Evolutionary conservation across 2,888 invertebrate species (phyloP).

Genomic region (Oligia fasciuncula): DNA sequence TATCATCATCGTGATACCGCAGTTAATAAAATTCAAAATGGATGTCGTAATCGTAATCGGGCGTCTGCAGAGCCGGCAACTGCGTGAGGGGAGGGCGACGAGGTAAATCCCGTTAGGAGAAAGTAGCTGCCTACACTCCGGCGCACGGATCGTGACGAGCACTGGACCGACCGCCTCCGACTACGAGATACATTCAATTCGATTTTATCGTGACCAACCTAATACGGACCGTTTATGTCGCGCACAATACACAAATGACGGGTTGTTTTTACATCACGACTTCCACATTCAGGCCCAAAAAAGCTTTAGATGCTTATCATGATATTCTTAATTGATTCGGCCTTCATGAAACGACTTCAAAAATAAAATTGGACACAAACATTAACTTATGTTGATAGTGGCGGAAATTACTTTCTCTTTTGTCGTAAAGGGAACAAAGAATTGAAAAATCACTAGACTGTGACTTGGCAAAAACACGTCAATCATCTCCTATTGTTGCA

Average conservation of each 20-base stretch:
- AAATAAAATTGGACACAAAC: conserved; percentile 59
- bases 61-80: conserved; percentile 72
- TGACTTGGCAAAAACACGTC: conserved; percentile 74
- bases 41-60: conserved; percentile 83
- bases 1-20: conserved; percentile 77
- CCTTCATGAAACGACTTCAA: conserved; percentile 43
- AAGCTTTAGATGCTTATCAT: conserved; percentile 48
- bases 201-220: conserved; percentile 78
- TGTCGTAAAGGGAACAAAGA: conserved; percentile 71
- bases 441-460: conserved; percentile 72
- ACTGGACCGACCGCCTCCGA: conserved; percentile 76
- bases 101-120: conserved; percentile 88
- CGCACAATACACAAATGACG: conserved; percentile 67
- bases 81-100: conserved; percentile 68
- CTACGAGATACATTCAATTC: conserved; percentile 78
- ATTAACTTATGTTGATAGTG: conserved; percentile 54
- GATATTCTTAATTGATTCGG: conserved; percentile 45
- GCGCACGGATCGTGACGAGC: conserved; percentile 82
- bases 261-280: conserved; percentile 67
- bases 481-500: conserved; percentile 74
- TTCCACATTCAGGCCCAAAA: conserved; percentile 48
- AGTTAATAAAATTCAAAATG: conserved; percentile 83
- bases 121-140: conserved; percentile 88
- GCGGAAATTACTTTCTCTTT: conserved; percentile 77
- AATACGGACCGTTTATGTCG: conserved; percentile 69